phyloP scores from a whole-genome alignment of 92 coral and sea anemone species.

The Porites evermanni region DNA sequence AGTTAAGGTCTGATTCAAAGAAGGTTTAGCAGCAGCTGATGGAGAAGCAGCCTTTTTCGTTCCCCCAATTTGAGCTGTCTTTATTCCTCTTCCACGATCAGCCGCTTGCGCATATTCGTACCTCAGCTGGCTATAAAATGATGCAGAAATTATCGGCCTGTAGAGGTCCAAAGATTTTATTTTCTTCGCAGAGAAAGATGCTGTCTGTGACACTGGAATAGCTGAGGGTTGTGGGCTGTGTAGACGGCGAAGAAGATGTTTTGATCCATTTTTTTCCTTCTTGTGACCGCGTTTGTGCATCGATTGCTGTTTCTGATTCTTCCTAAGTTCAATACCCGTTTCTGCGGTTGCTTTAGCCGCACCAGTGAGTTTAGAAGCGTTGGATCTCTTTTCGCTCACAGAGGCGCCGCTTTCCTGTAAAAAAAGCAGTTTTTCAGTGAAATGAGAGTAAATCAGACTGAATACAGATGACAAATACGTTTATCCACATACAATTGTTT shows the following conservation, averaged over 20 bases:
- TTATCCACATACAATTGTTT: no score
- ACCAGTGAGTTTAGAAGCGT: background rate
- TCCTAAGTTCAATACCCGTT: background rate
- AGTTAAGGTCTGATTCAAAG: background rate
- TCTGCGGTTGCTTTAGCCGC: background rate
- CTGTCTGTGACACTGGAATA: background rate
- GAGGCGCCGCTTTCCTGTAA: background rate
- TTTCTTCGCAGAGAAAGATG: background rate
- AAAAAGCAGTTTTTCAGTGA: background rate
- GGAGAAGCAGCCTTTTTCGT: background rate
- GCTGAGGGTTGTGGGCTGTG: background rate
- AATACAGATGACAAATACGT: no score
- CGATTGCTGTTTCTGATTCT: background rate
- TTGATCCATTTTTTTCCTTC: background rate
- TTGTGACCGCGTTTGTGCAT: background rate
- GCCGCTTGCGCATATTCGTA: background rate
- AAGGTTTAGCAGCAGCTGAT: background rate
- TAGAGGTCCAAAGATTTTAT: background rate
- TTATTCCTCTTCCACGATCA: background rate
- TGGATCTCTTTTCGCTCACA: background rate
- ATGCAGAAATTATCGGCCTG: background rate
- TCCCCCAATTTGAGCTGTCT: background rate
- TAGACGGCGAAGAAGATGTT: background rate
- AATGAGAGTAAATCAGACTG: background rate
- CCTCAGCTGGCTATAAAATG: background rate